These are phyloP conservation scores for Agrilus biguttatus DNA, from an alignment of 2,888 invertebrate genomes.

Conservation along the genomic window DNA sequence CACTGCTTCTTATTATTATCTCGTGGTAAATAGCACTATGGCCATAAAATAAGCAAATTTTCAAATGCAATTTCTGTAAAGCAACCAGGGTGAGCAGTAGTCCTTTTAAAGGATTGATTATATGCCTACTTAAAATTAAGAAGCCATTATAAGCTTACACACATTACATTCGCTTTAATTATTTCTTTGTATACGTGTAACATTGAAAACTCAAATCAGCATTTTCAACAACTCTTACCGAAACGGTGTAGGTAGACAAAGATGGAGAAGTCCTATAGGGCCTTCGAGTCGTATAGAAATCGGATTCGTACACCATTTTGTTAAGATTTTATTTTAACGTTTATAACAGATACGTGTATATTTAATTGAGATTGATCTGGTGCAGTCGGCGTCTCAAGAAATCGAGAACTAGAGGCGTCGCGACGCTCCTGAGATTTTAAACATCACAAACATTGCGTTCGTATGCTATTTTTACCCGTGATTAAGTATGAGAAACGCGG, in stretches of 20 bases:
- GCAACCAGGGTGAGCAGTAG: too few relatives aligned
- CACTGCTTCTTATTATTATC: too few relatives aligned
- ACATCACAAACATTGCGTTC: slow-evolving; percentile 10
- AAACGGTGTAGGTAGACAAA: slow-evolving; percentile 58
- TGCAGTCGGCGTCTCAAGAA: slow-evolving; percentile 20
- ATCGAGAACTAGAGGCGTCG: slow-evolving; percentile 24
- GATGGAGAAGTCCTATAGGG: slow-evolving; percentile 59
- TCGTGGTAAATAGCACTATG: too few relatives aligned
- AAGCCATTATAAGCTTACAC: too few relatives aligned
- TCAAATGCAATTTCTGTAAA: too few relatives aligned
- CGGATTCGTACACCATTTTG: slow-evolving; percentile 85
- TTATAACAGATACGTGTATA: slow-evolving; percentile 7
- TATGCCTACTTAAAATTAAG: too few relatives aligned
- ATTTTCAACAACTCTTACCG: slow-evolving; percentile 48
- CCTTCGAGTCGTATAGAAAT: slow-evolving; percentile 81
- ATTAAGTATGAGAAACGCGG: too few relatives aligned
- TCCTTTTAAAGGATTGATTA: too few relatives aligned
- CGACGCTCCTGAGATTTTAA: slow-evolving; percentile 20
- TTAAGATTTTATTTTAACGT: slow-evolving; percentile 9
- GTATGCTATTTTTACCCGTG: not conserved
- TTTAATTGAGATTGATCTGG: slow-evolving; percentile 1
- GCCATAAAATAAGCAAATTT: too few relatives aligned
- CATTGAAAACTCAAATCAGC: not conserved
- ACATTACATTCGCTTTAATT: too few relatives aligned
- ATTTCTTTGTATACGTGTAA: too few relatives aligned